Conservation (phyloP, 2,113 vertebrate genomes). For the human (Homo sapiens) region GRCh38 chr3:45124501-45125000, state of each 20-base stretch:
- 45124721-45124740: background rate
- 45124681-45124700: accelerated
- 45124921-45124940: accelerated
- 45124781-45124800: too few species aligned
- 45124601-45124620: background rate
- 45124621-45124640: background rate
- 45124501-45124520: background rate
- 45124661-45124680: background rate
- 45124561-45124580: background rate
- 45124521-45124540: background rate
- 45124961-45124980: background rate
- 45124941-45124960: background rate
- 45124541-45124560: background rate
- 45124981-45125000: background rate
- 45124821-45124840: accelerated
- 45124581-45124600: background rate
- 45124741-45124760: background rate
- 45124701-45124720: background rate
- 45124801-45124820: background rate
- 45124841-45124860: background rate
- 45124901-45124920: background rate
- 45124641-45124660: background rate
- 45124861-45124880: background rate
- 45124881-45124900: background rate
- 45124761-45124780: background rate